These are phyloP conservation scores for Lasioglossum zephyrum DNA, from an alignment of 2,888 invertebrate genomes.

Conservation along the genomic window DNA sequence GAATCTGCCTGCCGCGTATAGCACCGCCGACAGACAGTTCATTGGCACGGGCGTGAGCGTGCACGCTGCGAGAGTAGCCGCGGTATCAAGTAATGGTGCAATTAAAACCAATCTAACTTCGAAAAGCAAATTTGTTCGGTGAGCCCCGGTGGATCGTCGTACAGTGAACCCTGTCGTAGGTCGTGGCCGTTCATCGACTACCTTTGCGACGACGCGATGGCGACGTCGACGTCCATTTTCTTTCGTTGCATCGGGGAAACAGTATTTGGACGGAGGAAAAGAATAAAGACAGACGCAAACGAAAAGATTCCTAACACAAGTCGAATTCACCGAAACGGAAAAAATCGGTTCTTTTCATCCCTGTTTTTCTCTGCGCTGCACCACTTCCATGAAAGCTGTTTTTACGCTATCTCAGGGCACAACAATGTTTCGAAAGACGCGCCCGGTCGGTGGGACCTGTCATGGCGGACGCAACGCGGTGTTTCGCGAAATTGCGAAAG, in stretches of 20 bases:
- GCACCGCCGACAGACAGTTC: constrained; percentile 67
- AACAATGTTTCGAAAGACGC: neutral
- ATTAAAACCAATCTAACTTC: constrained; percentile 71
- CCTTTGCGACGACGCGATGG: constrained; percentile 20
- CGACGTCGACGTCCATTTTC: constrained; percentile 2
- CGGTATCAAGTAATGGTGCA: constrained; percentile 67
- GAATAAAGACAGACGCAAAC: neutral
- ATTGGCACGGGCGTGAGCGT: constrained; percentile 68
- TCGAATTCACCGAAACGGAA: constrained; percentile 43
- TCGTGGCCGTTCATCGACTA: constrained; percentile 56
- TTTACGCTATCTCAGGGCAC: constrained; percentile 16
- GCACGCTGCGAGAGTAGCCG: constrained; percentile 57
- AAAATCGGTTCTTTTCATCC: constrained; percentile 47
- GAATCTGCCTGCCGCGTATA: constrained; percentile 55
- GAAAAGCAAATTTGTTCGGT: constrained; percentile 61
- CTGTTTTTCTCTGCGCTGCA: constrained; percentile 14
- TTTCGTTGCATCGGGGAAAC: neutral
- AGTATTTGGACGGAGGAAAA: neutral
- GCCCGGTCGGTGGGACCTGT: neutral
- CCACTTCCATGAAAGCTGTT: constrained; percentile 43
- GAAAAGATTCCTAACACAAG: neutral
- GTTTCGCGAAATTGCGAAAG: neutral
- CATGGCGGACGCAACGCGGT: neutral
- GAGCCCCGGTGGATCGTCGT: constrained; percentile 38
- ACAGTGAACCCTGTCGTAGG: constrained; percentile 64